Base-by-base conservation (phyloP, 2,888 invertebrate genomes). In the Eledona agricola region DNA sequence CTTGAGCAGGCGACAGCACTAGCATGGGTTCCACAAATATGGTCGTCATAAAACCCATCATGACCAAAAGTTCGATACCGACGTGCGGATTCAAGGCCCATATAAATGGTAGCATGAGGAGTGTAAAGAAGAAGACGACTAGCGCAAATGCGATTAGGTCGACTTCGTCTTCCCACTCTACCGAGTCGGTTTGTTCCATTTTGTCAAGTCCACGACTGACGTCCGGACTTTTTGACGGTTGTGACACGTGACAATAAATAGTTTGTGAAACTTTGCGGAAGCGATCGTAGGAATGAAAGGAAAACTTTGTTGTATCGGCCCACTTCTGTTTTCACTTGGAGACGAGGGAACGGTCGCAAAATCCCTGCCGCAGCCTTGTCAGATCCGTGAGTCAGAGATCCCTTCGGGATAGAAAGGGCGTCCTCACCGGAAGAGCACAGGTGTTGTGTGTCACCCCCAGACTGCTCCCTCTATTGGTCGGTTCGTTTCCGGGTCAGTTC, bases 401-500 rank as follows among this genome's bases (percentile, higher is more conserved):
- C 51, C 23, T 19, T 7, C 12, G 42, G 47, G 47, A 20, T 15
- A 29, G 13, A 29, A 19, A 38, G 47, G 31, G 16, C 19, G 20
- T 57, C 57, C 60, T 28, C 52, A 38, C 25, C 45, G 58, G 59
- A 61, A 60, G 55, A 43, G 57, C 59, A 58, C 63, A 63, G 63
- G 63, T 63, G 63, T 57, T 52, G 43, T 26, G 46, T 51, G 55
- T 56, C 56, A 22, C 55, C 31, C 23, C 40, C 42, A 17, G 15
- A 34, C 16, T 38, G 15, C 43, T 37, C 31, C 35, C 19, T 28
- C 37, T 47, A 47, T n/a, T n/a, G 32, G 49, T 47, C 25, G 31
- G 40, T 50, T 50, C 20, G 40, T 23, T 38, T 62, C 55, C 62
- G 50, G 63, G 63, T 62, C 63, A 64, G 62, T 59, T 56, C 59